A percentile compares a stretch with the other conserved stretches of the same genome.
phyloP scores from a whole-genome alignment of 2,797 vertebrate genomes.

The Limnodromus scolopaceus region DNA sequence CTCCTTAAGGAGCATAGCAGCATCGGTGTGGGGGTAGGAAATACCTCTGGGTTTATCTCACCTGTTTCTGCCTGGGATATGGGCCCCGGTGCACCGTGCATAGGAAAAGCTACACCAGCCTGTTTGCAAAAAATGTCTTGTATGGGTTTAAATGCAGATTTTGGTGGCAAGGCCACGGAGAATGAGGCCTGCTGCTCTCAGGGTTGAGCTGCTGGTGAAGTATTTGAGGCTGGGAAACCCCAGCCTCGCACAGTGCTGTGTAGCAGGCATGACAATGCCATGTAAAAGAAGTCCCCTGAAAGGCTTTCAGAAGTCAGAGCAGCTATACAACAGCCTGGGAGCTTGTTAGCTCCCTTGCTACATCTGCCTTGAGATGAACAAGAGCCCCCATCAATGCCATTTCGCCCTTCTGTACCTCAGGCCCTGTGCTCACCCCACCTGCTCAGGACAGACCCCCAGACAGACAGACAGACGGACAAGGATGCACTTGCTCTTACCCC shows the following conservation, averaged over 20 bases:
- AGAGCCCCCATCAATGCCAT: slow-evolving; percentile 29
- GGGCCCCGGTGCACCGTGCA: too few species aligned
- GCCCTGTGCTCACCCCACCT: neutral
- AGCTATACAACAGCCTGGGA: slow-evolving; percentile 56
- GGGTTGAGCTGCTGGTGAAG: neutral
- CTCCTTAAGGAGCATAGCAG: neutral
- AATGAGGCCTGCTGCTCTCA: neutral
- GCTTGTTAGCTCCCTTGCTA: slow-evolving; percentile 67
- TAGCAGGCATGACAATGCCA: slow-evolving; percentile 58
- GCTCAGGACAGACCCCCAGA: neutral
- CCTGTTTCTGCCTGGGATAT: neutral
- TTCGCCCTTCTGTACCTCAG: neutral
- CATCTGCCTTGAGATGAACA: slow-evolving; percentile 66
- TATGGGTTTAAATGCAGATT: neutral
- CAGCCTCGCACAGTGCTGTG: neutral
- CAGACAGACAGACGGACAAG: neutral
- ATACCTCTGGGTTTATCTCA: neutral
- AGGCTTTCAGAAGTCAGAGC: slow-evolving; percentile 71
- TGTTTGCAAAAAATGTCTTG: neutral
- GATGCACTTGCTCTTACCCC: slow-evolving; percentile 47
- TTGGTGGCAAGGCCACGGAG: neutral
- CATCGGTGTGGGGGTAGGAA: neutral
- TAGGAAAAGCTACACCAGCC: neutral
- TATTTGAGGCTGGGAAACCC: slow-evolving; percentile 11
- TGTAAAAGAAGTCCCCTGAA: slow-evolving; percentile 54